Percentiles rank a stretch among this genome's conserved stretches.
Evolutionary conservation across 2,797 vertebrate species (phyloP).

Genomic region (Tenualosa thibaudeaui): DNA sequence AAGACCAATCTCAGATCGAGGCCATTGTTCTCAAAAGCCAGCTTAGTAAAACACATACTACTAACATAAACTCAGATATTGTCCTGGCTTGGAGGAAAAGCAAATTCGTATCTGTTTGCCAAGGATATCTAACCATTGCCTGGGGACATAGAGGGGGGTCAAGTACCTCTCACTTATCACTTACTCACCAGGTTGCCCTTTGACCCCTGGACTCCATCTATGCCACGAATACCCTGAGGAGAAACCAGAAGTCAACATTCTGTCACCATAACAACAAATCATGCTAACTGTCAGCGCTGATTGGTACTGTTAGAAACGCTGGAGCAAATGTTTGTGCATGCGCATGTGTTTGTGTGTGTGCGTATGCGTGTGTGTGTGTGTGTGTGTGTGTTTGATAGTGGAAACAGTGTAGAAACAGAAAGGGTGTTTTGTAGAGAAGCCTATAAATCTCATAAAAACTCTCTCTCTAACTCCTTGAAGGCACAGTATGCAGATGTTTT

Average conservation of each 20-base stretch:
- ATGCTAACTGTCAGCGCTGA: not conserved
- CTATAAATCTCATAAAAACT: not conserved
- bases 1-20: too few relatives aligned
- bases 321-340: not conserved
- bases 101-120: not conserved
- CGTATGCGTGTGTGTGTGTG: not conserved
- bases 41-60: not conserved
- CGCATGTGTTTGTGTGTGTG: not conserved
- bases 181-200: conserved; percentile 92
- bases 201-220: conserved; percentile 89
- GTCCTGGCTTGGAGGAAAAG: not conserved
- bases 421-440: not conserved
- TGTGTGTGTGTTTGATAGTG: not conserved
- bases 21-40: not conserved
- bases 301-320: not conserved
- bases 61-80: not conserved
- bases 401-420: not conserved
- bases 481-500: not conserved
- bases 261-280: conserved; percentile 17
- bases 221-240: conserved; percentile 86
- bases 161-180: conserved; percentile 45
- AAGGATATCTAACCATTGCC: not conserved
- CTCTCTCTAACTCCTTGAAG: not conserved
- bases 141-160: not conserved
- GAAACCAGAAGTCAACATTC: not conserved